Evolutionary conservation across 2,888 invertebrate genomes (phyloP), one percentile per base, ranked within the genome.

Genomic region (Achlya flavicornis): DNA sequence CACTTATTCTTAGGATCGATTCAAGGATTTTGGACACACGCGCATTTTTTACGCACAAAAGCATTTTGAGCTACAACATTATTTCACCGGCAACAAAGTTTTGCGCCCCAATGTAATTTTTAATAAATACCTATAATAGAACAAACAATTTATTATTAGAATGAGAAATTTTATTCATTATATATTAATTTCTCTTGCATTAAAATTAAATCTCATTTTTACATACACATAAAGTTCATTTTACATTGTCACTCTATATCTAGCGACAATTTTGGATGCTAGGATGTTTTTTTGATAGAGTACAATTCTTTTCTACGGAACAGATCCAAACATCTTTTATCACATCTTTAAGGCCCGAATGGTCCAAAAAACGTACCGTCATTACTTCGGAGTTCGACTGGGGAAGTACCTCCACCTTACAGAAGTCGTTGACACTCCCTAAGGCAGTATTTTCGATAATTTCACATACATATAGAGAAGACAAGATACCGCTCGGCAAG

Each of bases 1-100:
- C 10, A 19, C 53, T 53, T 53, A 53, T 19, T n/a, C 16, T 53
- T 53, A 53, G 53, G 53, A 53, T 53, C 53, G 53, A 19, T 53
- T 19, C 53, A 19, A 19, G 53, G 53, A 19, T 53, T 53, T 53
- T 53, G 53, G 53, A 53, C 53, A 53, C 10, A 53, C 3, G 48
- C 16, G 16, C 19, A 14, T 10, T 19, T 53, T 53, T 10, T 6
- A 4, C 16, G 16, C 16, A 48, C 14, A 48, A 16, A 3, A 14
- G 12, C 43, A 14, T 12, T 41, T 12, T 41, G 12, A 12, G 38
- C 38, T 0, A 38, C 0, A 38, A 38, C 10, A 7, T 6, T 33
- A 8, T 14, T 43, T 10, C 3, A 46, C 46, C 46, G 5, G 46
- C n/a, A 46, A 7, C 46, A 46, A 46, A 46, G 14, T 43, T 46